Evolutionary conservation across 2,888 invertebrate genomes (phyloP), one percentile per base, ranked within the genome.

Genomic region (Pseudococcus longispinus): DNA sequence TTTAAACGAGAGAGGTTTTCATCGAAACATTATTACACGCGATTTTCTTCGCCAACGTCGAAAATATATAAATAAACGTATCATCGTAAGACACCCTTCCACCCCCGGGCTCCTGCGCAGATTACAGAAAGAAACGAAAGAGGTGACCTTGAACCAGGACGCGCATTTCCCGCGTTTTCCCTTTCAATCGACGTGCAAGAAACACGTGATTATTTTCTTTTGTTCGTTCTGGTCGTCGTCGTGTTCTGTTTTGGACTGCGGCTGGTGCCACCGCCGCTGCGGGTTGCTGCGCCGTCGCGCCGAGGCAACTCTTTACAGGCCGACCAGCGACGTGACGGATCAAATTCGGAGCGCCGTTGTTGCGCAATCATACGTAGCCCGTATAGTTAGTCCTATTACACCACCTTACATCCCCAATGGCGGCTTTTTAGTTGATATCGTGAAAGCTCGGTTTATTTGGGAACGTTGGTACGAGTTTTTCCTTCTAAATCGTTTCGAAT

Each of bases 91-190:
- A 37, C 9, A 18, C 2, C 8, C 20, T 18, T 20, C 1, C 77
- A n/a, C 3, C 18, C 29, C 18, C 29, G 29, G 4, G 29, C 9
- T 9, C 29, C 18, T 32, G 70, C 26, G 6, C 6, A 65, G 26
- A 65, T 8, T 37, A 11, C 15, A 51, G 15, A 29, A 42, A 2
- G 83, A 23, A 26, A 55, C 32, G 37, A 55, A 29, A 46, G 55
- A 60, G 32, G 29, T 55, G 60, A 84, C 84, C 84, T 84, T 84
- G 55, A 84, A 60, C 37, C 26, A 55, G 60, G 84, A 60, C 84
- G 60, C 84, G 60, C 77, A 60, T 84, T 84, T 84, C 84, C 84
- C 84, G 84, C 84, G 55, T 60, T 84, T 84, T 84, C 84, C 84
- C 84, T 84, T 84, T 84, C 84, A 20, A 83, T 32, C 84, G 55